Percentiles rank a stretch among this genome's conserved stretches.
Evolutionary conservation across 2,113 vertebrate species (phyloP).

Genomic region (Platysteira castanea): DNA sequence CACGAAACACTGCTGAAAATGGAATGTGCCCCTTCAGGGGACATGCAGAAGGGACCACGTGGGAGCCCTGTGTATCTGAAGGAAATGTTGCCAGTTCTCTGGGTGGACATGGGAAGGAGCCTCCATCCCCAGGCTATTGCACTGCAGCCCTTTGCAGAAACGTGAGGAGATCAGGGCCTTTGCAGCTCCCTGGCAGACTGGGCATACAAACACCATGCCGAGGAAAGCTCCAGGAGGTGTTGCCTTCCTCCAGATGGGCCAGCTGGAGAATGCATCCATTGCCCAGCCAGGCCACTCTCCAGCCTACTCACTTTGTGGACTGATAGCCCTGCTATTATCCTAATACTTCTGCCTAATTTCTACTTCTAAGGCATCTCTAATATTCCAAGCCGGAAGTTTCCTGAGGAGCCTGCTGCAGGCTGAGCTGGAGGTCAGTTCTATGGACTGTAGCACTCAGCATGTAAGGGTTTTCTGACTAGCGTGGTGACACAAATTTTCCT

Average conservation of each 20-base stretch:
- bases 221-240: background rate
- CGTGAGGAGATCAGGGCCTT: background rate
- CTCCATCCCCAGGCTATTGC: background rate
- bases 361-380: background rate
- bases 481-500: background rate
- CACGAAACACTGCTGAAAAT: background rate
- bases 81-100: rapidly evolving
- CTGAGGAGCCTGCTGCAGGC: background rate
- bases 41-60: background rate
- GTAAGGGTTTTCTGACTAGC: background rate
- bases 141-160: background rate
- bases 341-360: background rate
- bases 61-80: background rate
- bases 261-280: background rate
- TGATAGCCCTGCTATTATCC: background rate
- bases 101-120: background rate
- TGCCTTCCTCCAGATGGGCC: background rate
- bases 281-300: background rate
- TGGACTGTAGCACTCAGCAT: background rate
- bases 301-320: background rate
- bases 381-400: background rate
- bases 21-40: background rate
- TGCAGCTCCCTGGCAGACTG: background rate
- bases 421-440: background rate
- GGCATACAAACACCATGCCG: rapidly evolving